These are phyloP conservation scores for Danaus melanippus DNA, from an alignment of 1,140 invertebrate genomes.

Conservation along the genomic window DNA sequence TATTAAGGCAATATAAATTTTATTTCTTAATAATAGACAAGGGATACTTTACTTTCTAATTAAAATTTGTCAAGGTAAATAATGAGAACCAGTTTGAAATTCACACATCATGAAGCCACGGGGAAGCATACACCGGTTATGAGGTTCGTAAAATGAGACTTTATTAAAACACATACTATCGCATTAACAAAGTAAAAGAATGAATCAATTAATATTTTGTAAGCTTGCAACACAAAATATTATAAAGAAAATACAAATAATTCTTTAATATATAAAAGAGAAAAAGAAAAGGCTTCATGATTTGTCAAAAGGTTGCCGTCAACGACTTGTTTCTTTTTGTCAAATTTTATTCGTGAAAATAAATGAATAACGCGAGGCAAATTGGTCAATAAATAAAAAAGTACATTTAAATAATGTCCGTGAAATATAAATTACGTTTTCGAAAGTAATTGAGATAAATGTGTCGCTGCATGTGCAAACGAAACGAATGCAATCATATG, in stretches of 20 bases:
- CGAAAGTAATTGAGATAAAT: constrained; percentile 47
- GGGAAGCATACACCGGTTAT: constrained; percentile 46
- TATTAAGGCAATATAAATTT: constrained; percentile 7
- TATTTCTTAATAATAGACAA: constrained; percentile 11
- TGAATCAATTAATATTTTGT: constrained; percentile 66
- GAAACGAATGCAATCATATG: constrained; percentile 8
- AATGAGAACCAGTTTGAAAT: constrained; percentile 40
- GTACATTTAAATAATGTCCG: constrained; percentile 27
- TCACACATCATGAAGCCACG: constrained; percentile 53
- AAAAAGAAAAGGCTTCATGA: constrained; percentile 58
- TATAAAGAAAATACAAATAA: constrained; percentile 52
- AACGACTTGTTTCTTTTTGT: constrained; percentile 39
- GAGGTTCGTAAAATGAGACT: constrained; percentile 30
- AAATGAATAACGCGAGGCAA: constrained; percentile 49
- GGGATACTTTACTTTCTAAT: constrained; percentile 25
- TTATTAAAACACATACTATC: constrained; percentile 40
- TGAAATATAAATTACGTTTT: constrained; percentile 36
- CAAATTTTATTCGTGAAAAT: constrained; percentile 33
- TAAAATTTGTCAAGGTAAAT: constrained; percentile 40
- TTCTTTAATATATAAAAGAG: constrained; percentile 40
- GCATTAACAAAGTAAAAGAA: constrained; percentile 62
- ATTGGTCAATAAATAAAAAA: constrained; percentile 55
- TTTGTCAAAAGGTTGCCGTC: constrained; percentile 51
- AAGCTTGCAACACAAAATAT: constrained; percentile 46
- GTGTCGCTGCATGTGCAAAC: constrained; percentile 16